Evolutionary conservation across 2,797 vertebrate genomes (phyloP).

Genomic region (Odontamblyopus lacepedii): DNA sequence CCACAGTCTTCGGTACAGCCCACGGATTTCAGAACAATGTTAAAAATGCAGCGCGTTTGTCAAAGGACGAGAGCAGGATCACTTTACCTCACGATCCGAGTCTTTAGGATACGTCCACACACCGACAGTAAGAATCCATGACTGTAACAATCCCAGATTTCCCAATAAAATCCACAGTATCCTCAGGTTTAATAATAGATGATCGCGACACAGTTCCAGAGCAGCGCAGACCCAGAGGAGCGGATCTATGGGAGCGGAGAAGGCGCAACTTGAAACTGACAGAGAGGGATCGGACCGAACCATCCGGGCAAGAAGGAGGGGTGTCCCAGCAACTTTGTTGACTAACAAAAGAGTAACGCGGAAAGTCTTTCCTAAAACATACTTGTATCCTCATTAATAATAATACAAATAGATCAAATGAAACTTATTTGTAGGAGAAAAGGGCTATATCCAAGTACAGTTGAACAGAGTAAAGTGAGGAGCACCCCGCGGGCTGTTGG

Average conservation of each 20-base stretch:
- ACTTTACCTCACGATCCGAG: constrained; percentile 45
- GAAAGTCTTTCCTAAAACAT: too few relatives aligned
- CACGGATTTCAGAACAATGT: constrained; percentile 40
- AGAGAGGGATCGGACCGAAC: constrained; percentile 57
- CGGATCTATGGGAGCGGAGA: constrained; percentile 24
- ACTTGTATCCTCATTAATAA: too few relatives aligned
- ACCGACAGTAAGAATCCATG: constrained; percentile 38
- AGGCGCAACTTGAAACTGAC: constrained; percentile 80
- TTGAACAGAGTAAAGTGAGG: accelerated
- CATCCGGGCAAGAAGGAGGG: constrained; percentile 33
- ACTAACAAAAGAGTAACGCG: neutral
- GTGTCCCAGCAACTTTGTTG: neutral
- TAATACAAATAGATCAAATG: accelerated
- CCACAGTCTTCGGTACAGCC: constrained; percentile 27
- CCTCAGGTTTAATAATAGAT: neutral
- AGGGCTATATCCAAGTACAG: accelerated
- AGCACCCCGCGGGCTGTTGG: constrained; percentile 24
- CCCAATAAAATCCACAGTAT: constrained; percentile 6
- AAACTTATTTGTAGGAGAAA: accelerated
- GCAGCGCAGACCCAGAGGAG: constrained; percentile 23
- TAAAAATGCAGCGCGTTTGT: constrained; percentile 19
- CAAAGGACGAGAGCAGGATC: neutral
- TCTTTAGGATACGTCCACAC: constrained; percentile 32
- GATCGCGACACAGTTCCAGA: neutral
- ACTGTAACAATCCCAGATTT: neutral